phyloP scores from a whole-genome alignment of 1,140 invertebrate species.

The Eciton burchellii region DNA sequence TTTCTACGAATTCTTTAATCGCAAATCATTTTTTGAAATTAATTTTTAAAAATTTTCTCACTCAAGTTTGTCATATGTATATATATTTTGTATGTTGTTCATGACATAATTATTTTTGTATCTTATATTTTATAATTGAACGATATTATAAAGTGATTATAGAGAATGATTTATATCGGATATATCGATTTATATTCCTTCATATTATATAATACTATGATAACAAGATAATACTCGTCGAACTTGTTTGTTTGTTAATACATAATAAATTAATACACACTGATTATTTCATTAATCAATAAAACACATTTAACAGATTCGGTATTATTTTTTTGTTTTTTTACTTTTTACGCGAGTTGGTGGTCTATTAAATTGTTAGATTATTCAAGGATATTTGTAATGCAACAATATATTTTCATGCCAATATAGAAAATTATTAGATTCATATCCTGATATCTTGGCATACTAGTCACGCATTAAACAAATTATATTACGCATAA shows the following conservation, averaged over 20 bases:
- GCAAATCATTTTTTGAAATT: not conserved
- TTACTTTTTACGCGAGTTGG: conserved; percentile 3
- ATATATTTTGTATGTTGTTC: conserved; percentile 8
- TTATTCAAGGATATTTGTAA: conserved; percentile 7
- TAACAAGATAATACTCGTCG: too few species aligned
- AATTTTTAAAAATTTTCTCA: not conserved
- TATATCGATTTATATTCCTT: not conserved
- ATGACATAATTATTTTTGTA: conserved; percentile 16
- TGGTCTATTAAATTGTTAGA: not conserved
- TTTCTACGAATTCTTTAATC: not conserved
- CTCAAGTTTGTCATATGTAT: not conserved
- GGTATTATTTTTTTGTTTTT: not conserved
- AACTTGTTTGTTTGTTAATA: conserved; percentile 21
- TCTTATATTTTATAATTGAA: not conserved
- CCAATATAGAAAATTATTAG: not conserved
- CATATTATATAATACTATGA: too few species aligned
- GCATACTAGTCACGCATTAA: conserved; percentile 45
- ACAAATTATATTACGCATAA: conserved; percentile 2
- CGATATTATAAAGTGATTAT: conserved; percentile 31
- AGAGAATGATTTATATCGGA: not conserved
- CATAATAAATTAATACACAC: conserved; percentile 17
- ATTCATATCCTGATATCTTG: conserved; percentile 25
- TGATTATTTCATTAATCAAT: not conserved
- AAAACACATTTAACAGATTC: conserved; percentile 6
- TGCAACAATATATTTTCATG: not conserved